A percentile compares a stretch with the other conserved stretches of the same genome.
Evolutionary conservation across 2,113 vertebrate species (phyloP).

Genomic region (Corythornis madagascariensis): DNA sequence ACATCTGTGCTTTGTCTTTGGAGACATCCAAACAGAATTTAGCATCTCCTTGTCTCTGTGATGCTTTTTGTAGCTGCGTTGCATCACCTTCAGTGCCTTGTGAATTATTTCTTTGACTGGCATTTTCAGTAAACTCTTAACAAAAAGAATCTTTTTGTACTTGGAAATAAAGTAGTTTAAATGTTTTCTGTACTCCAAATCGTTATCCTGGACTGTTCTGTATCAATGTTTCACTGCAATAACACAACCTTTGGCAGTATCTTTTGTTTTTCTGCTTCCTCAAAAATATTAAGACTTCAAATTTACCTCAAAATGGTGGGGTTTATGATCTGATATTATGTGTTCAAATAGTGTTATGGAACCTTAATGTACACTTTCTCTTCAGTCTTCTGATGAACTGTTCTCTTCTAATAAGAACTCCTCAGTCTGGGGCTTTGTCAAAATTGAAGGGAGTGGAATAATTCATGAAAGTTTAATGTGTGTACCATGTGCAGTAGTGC

Average conservation of each 20-base stretch:
- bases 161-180: not conserved
- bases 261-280: not conserved
- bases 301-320: not conserved
- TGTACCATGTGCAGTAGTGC: not conserved
- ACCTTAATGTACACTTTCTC: not conserved
- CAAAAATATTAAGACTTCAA: not conserved
- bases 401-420: not conserved
- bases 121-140: not conserved
- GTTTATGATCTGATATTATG: not conserved
- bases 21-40: not conserved
- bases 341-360: not conserved
- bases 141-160: not conserved
- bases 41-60: not conserved
- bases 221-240: not conserved
- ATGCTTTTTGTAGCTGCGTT: not conserved
- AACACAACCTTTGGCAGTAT: not conserved
- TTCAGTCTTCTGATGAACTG: not conserved
- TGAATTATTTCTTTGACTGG: not conserved
- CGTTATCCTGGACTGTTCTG: not conserved
- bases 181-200: not conserved
- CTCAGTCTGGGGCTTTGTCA: not conserved
- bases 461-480: not conserved
- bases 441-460: not conserved
- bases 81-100: not conserved
- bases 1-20: not conserved